Conservation (phyloP, 2,797 vertebrate species). For the Molothrus ater region DNA sequence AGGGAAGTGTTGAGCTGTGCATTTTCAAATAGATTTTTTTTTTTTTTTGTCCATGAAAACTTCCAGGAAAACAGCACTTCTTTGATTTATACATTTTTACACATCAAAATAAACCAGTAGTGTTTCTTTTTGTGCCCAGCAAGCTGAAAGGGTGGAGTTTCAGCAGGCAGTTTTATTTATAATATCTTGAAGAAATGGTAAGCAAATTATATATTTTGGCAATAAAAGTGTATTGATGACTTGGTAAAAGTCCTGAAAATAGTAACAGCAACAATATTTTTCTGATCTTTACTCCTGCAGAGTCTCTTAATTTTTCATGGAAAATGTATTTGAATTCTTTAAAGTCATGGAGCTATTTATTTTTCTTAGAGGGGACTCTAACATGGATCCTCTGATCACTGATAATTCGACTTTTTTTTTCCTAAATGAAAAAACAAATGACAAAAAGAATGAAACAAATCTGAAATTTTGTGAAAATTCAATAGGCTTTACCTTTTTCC, state of each 20-base stretch:
- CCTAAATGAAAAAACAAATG: background rate
- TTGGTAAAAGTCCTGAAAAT: background rate
- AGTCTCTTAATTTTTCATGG: constrained; percentile 26
- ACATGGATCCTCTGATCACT: constrained; percentile 31
- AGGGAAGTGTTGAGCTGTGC: background rate
- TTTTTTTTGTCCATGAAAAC: background rate
- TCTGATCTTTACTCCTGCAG: background rate
- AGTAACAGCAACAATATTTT: constrained; percentile 3
- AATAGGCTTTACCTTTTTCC: constrained; percentile 1
- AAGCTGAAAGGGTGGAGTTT: constrained; percentile 3
- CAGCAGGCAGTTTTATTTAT: background rate
- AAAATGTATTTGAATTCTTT: constrained; percentile 20
- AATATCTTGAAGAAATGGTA: background rate
- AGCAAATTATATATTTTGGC: background rate
- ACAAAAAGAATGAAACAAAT: constrained; percentile 7
- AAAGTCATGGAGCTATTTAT: background rate
- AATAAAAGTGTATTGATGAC: background rate
- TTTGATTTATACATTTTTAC: background rate
- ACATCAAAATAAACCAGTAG: background rate
- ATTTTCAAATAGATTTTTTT: background rate
- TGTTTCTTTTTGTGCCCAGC: background rate
- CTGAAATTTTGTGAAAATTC: constrained; percentile 50
- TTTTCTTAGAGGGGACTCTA: background rate
- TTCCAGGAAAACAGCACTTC: background rate
- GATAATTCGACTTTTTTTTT: background rate